These are phyloP conservation scores for Rallus crepitans DNA, from an alignment of 2,797 vertebrate genomes.

Conservation along the genomic window DNA sequence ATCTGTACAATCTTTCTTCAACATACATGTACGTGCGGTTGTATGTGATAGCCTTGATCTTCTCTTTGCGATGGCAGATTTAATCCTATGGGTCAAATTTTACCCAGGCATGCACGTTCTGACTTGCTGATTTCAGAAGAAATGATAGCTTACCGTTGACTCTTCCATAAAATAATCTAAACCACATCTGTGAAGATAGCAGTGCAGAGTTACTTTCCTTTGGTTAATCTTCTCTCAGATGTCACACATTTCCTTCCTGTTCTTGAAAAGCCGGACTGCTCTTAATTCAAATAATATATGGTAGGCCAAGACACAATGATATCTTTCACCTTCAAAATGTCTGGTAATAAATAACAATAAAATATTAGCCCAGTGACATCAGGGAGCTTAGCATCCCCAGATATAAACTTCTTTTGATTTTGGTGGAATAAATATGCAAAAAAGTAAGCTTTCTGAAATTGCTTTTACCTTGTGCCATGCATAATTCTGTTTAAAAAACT, in stretches of 20 bases:
- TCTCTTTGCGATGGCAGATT: background rate
- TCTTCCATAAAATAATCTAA: slow-evolving; percentile 32
- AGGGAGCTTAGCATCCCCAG: background rate
- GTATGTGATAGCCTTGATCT: background rate
- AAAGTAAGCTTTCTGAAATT: background rate
- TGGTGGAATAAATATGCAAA: slow-evolving; percentile 20
- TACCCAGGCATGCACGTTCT: background rate
- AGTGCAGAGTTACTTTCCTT: background rate
- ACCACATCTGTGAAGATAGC: slow-evolving; percentile 1
- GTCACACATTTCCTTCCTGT: slow-evolving; percentile 6
- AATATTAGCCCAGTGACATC: background rate
- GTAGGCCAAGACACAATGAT: background rate
- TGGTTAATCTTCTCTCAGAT: background rate
- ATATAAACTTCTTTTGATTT: background rate
- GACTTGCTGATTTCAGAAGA: slow-evolving; percentile 23
- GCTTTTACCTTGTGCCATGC: background rate
- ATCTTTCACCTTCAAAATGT: slow-evolving; percentile 24
- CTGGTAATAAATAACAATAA: slow-evolving; percentile 15
- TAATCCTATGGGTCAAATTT: background rate
- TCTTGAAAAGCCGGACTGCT: slow-evolving; percentile 2
- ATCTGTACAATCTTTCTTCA: slow-evolving; percentile 53
- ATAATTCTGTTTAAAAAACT: background rate
- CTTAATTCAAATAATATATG: slow-evolving; percentile 1
- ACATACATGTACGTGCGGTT: background rate
- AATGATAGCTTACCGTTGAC: background rate